A percentile compares a stretch with the other conserved stretches of the same genome.
phyloP scores from a whole-genome alignment of 2,888 invertebrate species.

The Iselma pallidipennis region DNA sequence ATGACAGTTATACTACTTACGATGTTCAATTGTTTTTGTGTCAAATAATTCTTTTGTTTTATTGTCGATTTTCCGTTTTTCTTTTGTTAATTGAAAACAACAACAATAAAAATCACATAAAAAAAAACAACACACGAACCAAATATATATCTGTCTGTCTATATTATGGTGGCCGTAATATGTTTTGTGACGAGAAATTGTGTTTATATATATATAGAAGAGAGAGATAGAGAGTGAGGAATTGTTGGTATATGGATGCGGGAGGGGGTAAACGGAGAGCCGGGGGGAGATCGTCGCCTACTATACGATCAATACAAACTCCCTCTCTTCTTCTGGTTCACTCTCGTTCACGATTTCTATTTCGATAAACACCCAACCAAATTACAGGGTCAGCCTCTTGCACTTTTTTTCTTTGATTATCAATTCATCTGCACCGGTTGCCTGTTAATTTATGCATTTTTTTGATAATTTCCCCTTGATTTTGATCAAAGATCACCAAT shows the following conservation, averaged over 20 bases:
- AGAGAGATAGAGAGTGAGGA: no score
- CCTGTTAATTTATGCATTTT: no score
- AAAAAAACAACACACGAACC: background rate
- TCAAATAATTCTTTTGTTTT: no score
- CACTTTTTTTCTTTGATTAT: background rate
- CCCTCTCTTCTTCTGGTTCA: constrained; percentile 9
- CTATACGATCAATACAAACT: constrained; percentile 35
- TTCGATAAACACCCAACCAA: background rate
- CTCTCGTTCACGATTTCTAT: background rate
- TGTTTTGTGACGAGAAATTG: background rate
- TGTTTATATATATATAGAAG: background rate
- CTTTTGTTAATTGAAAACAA: background rate
- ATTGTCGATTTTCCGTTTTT: no score
- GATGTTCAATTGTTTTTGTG: background rate
- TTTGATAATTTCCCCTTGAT: no score
- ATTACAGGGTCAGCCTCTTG: background rate
- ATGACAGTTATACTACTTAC: background rate
- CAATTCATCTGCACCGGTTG: no score
- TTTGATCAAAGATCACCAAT: no score
- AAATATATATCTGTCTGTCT: background rate
- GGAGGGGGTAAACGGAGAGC: background rate
- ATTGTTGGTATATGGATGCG: background rate
- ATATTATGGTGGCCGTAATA: background rate
- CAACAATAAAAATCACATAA: background rate
- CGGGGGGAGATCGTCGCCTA: constrained; percentile 14